phyloP scores from a whole-genome alignment of 2,797 vertebrate genomes.

The Fratercula arctica region DNA sequence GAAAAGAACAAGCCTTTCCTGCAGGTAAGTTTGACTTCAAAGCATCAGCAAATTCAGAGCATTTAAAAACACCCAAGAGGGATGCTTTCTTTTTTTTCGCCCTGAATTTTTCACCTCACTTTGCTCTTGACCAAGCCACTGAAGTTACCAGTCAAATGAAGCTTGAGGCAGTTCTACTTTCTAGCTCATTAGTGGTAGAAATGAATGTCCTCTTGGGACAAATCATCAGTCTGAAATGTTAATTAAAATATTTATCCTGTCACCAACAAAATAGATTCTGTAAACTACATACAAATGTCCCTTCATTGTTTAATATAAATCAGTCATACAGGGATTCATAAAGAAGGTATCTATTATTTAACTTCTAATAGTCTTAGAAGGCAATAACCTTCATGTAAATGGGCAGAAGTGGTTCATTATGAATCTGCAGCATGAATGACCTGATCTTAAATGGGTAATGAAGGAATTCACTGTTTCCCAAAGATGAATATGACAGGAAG shows the following conservation, averaged over 20 bases:
- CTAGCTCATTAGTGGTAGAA: not conserved
- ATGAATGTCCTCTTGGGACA: not conserved
- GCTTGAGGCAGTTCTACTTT: not conserved
- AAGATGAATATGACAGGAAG: not conserved
- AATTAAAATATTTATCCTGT: not conserved
- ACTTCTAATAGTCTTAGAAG: not conserved
- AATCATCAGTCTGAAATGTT: not conserved
- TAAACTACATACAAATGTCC: not conserved
- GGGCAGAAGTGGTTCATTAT: not conserved
- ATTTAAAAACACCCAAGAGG: not conserved
- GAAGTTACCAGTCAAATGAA: not conserved
- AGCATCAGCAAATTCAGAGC: not conserved
- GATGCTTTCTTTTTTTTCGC: accelerated
- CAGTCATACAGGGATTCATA: not conserved
- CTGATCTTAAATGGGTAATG: not conserved
- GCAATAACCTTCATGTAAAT: not conserved
- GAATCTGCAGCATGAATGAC: not conserved
- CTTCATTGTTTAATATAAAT: not conserved
- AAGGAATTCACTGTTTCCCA: not conserved
- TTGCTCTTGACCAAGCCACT: not conserved
- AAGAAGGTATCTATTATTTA: not conserved
- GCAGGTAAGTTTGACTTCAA: not conserved
- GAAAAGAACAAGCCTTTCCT: not conserved
- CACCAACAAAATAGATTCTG: not conserved
- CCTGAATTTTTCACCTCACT: not conserved